Conservation (phyloP, 2,113 vertebrate species). For the Menidia beryllina region DNA sequence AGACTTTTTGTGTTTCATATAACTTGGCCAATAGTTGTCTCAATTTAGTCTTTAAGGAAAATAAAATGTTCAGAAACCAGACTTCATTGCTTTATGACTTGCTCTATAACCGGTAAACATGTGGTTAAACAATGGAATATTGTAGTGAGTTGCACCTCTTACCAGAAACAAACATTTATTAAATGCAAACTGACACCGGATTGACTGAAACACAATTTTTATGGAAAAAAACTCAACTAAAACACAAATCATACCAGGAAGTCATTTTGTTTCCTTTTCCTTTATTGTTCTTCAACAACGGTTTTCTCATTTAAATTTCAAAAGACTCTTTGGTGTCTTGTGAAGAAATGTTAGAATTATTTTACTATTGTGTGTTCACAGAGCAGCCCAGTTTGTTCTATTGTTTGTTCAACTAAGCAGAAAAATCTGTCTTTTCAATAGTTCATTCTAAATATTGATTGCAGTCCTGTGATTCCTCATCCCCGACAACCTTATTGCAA, state of each 20-base stretch:
- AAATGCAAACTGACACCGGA: not conserved
- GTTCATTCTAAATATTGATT: not conserved
- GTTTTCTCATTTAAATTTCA: too few species aligned
- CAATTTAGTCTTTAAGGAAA: conserved; percentile 1
- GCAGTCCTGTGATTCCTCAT: not conserved
- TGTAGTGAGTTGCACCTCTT: not conserved
- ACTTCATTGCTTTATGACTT: not conserved
- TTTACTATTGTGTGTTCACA: not conserved
- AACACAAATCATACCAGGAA: not conserved
- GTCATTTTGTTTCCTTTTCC: not conserved
- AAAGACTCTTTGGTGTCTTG: too few species aligned
- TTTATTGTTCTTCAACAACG: not conserved
- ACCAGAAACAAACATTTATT: not conserved
- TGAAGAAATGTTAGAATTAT: too few species aligned
- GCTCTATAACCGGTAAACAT: not conserved
- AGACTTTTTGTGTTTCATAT: not conserved
- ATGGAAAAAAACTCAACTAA: not conserved
- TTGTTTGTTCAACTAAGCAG: not conserved
- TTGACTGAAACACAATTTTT: not conserved
- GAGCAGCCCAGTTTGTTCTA: not conserved
- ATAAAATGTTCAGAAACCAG: not conserved
- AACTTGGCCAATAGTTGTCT: not conserved
- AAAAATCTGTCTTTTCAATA: not conserved
- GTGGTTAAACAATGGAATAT: not conserved
- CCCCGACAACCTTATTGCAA: not conserved